Conservation (phyloP, 2,113 vertebrate species). For the Rattus rattus region DNA sequence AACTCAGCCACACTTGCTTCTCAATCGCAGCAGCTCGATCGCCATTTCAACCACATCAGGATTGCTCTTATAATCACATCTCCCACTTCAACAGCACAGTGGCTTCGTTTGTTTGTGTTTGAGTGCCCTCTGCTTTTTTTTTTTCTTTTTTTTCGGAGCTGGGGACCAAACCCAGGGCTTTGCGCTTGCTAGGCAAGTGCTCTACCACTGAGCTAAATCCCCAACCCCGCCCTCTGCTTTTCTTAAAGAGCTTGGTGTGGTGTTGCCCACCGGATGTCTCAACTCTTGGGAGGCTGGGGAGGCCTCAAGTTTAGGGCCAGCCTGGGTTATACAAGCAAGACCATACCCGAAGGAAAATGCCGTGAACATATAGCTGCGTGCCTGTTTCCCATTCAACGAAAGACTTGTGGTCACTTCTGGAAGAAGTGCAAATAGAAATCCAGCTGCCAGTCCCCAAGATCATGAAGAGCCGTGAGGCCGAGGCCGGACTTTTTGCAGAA, state of each 20-base stretch:
- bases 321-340: neutral
- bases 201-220: too few species aligned
- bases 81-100: neutral
- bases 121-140: neutral
- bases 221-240: neutral
- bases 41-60: neutral
- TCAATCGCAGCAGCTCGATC: neutral
- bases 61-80: neutral
- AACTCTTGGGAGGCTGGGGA: neutral
- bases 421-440: neutral
- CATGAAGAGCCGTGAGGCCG: neutral
- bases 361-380: neutral
- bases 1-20: slow-evolving; percentile 6
- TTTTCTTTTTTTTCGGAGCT: too few species aligned
- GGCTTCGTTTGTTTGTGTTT: slow-evolving; percentile 31
- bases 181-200: too few species aligned
- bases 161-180: too few species aligned
- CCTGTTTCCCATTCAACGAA: slow-evolving; percentile 14
- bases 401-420: neutral
- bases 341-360: neutral
- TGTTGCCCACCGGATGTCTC: neutral
- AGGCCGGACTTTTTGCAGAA: neutral
- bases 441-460: neutral
- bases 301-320: neutral
- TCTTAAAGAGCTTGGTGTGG: neutral